Conservation (phyloP, 2,888 invertebrate species). For the Altica lythri region DNA sequence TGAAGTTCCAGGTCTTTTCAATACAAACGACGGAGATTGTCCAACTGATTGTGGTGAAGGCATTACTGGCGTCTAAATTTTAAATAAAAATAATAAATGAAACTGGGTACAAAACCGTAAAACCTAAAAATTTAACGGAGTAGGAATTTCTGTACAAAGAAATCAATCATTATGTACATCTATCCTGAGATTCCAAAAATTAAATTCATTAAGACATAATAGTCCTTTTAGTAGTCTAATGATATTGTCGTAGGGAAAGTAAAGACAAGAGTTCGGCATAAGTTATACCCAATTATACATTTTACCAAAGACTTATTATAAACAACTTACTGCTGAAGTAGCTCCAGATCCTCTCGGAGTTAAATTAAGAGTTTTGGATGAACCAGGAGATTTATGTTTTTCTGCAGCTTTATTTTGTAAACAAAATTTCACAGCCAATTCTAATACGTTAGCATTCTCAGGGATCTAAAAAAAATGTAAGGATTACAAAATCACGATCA, state of each 20-base stretch:
- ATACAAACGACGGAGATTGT: constrained; percentile 29
- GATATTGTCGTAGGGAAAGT: no score
- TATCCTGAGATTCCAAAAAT: no score
- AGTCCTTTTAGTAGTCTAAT: no score
- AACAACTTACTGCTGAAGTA: constrained; percentile 36
- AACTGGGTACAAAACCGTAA: no score
- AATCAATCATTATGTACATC: no score
- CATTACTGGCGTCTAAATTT: constrained; percentile 43
- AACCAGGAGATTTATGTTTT: constrained; percentile 59
- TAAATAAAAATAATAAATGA: no score
- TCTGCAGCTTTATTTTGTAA: constrained; percentile 65
- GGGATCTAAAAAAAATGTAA: constrained; percentile 51
- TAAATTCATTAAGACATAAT: no score
- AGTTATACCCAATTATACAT: no score
- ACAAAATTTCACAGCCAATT: constrained; percentile 73
- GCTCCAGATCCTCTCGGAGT: constrained; percentile 40
- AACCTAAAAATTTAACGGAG: no score
- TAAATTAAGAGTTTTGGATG: constrained; percentile 31
- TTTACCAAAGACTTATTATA: neutral
- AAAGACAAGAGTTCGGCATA: no score
- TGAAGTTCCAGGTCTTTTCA: constrained; percentile 49
- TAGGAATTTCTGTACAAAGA: no score
- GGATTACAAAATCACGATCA: no score
- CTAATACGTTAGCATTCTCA: constrained; percentile 67
- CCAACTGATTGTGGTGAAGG: constrained; percentile 37